Evolutionary conservation across 2,797 vertebrate species (phyloP), one percentile per base, ranked within the genome.

Genomic region (Acanthopagrus latus): DNA sequence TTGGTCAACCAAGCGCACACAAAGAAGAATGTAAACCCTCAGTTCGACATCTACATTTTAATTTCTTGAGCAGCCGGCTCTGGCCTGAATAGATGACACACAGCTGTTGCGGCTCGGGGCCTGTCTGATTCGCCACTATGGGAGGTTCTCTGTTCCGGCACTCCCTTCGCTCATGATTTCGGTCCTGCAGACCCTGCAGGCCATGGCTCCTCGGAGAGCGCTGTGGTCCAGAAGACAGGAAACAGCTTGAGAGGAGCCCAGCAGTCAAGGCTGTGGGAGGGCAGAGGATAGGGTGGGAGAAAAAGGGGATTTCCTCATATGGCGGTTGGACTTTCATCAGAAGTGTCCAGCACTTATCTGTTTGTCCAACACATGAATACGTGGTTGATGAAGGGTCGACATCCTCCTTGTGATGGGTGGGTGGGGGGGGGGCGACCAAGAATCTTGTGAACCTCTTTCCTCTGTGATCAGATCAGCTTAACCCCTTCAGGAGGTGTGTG

Each of bases 211-310:
- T 94, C 84, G 50, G 94, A 95, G 92, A 95, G 88, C 63, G 7
- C 71, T 81, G 80, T 78, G 70, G 91, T 94, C 93, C 93, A 94
- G 90, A 92, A 95, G 94, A 93, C 95, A 96, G 95, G 95, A 96
- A 96, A 91, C 95, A 96, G 95, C 94, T 95, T 95, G 95, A 93
- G 89, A 94, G 91, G 88, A 94, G 92, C 90, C 92, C 88, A 91
- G 83, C 83, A 90, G 91, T 95, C 94, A 95, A 95, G 94, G 94
- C 82, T 91, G 90, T 85, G 91, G 92, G 91, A 92, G 83, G 91
- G 83, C 74, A 81, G 87, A 90, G 88, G 92, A 91, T 71, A 85
- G 91, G 88, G 87, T 81, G 86, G 90, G 86, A 73, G 66, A 73
- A 83, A 82, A 52, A 43, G 91, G 90, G 94, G 90, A 94, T 95